Conservation (phyloP, 2,888 invertebrate species). For the Glomeris marginata region DNA sequence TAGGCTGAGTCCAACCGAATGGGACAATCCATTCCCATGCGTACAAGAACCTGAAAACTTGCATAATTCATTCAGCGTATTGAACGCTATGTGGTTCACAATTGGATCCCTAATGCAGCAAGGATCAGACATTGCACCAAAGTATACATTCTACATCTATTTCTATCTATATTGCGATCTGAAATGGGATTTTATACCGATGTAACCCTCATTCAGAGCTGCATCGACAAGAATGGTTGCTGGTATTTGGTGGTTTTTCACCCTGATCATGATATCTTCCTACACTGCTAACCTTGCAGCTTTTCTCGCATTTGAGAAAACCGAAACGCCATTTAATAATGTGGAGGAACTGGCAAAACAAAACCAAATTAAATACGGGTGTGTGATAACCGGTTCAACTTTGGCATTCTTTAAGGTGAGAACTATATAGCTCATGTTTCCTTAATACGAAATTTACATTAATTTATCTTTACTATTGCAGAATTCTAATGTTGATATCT, state of each 20-base stretch:
- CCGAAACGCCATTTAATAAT: conserved; percentile 88
- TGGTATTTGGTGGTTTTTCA: conserved; percentile 88
- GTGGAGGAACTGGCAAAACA: conserved; percentile 93
- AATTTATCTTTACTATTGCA: conserved; percentile 23
- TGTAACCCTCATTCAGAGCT: conserved; percentile 40
- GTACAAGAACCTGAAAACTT: conserved; percentile 51
- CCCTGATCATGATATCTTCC: conserved; percentile 85
- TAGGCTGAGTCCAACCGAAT: conserved; percentile 53
- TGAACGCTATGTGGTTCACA: conserved; percentile 20
- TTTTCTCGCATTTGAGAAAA: conserved; percentile 77
- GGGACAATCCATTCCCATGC: conserved; percentile 68
- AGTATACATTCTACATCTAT: conserved; percentile 31
- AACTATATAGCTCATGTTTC: conserved; percentile 11
- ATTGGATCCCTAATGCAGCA: conserved; percentile 36
- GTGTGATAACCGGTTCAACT: conserved; percentile 78
- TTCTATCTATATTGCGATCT: too few species aligned
- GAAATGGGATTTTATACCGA: neutral
- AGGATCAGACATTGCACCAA: conserved; percentile 28
- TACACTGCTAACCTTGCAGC: conserved; percentile 93
- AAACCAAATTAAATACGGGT: conserved; percentile 92
- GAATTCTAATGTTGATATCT: conserved; percentile 34
- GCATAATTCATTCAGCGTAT: conserved; percentile 11
- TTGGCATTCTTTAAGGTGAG: conserved; percentile 83
- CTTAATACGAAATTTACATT: neutral
- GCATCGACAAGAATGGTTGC: conserved; percentile 76